Evolutionary conservation across 1,140 invertebrate species (phyloP), one percentile per base, ranked within the genome.

Genomic region (Mya arenaria): DNA sequence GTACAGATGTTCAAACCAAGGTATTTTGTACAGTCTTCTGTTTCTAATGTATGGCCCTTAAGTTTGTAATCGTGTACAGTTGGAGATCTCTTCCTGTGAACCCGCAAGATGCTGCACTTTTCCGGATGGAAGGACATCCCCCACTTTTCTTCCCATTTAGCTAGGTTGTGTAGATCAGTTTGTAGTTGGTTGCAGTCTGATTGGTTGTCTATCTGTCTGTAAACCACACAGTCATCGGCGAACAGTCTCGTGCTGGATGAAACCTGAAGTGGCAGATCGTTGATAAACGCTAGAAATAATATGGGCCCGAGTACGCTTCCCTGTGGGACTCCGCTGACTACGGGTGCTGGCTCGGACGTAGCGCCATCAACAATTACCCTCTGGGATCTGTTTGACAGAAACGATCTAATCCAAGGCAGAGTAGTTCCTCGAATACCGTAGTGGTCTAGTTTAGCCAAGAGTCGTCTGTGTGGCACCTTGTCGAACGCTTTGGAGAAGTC

Each of bases 121-220:
- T 69, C 19, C n/a, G 77, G 77, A 32, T 81, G 36, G 30, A 71
- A 81, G 23, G 41, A 28, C 78, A 81, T 72, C 8, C 44, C 6
- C 66, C 66, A 81, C n/a, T n/a, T n/a, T n/a, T 48, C 44, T n/a
- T 48, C 13, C 44, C n/a, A 48, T 15, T 48, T 48, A 13, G 37
- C 41, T 10, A 79, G 52, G 1, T 30, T 34, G 44, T 79, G 63
- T 10, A 68, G 39, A 63, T 66, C 74, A 48, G 44, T 19, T 32
- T 75, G 73, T 44, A 78, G 60, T 23, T n/a, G 13, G 44, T n/a
- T 48, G 44, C n/a, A 48, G 13, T 15, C n/a, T 15, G 44, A 48
- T 48, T 13, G 25, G 5, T 15, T 5, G n/a, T 65, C 6, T 23
- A 68, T 80, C 19, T 8, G n/a, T 28, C 60, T 60, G 34, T 78